These are phyloP conservation scores for Pycnonotus jocosus DNA, from an alignment of 2,113 vertebrate species.

Conservation along the genomic window DNA sequence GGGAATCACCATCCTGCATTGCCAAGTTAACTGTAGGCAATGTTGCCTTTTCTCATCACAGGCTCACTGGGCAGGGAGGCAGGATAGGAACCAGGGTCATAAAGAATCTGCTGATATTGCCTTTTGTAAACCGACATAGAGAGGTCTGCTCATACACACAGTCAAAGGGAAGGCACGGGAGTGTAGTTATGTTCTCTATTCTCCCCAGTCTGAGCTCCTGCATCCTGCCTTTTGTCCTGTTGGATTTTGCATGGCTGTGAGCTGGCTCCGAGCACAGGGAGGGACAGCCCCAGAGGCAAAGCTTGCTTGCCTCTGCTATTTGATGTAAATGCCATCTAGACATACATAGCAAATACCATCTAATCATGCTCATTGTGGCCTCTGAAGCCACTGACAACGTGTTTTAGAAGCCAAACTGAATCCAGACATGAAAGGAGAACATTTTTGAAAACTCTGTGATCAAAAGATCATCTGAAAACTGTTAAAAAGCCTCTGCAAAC, in stretches of 20 bases:
- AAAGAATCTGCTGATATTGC: background rate
- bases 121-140: background rate
- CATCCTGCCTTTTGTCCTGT: background rate
- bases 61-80: fast-evolving
- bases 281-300: background rate
- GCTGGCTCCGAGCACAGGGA: background rate
- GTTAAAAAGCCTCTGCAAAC: background rate
- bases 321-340: background rate
- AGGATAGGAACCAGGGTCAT: background rate
- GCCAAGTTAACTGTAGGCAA: background rate
- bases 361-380: background rate
- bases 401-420: background rate
- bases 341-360: background rate
- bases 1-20: background rate
- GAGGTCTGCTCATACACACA: background rate
- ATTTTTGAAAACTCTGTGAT: background rate
- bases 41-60: background rate
- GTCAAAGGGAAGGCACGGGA: background rate
- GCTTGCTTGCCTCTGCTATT: background rate
- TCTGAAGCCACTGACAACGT: background rate
- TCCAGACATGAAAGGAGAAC: background rate
- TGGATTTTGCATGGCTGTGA: background rate
- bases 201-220: background rate
- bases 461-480: background rate
- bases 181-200: background rate